Percentiles rank a stretch among this genome's conserved stretches.
Conservation (phyloP, 2,113 vertebrate species). For the Pteruthius melanotis region DNA sequence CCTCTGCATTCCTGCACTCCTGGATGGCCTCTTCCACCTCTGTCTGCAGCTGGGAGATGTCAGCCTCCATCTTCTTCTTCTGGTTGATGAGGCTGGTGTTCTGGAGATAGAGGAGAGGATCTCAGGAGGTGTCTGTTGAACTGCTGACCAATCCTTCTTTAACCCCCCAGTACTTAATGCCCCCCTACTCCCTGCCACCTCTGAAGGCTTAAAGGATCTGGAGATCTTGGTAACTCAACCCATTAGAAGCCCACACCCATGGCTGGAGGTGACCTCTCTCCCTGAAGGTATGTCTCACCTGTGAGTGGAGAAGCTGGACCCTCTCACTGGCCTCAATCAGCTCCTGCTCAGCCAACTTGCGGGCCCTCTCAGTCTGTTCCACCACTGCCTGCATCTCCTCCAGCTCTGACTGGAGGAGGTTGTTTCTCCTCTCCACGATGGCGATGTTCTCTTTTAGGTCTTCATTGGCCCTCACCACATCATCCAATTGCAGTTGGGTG, state of each 20-base stretch:
- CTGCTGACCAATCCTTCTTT: conserved; percentile 17
- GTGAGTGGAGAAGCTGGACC: conserved; percentile 88
- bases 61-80: conserved; percentile 82
- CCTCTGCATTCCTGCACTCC: conserved; percentile 44
- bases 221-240: not conserved
- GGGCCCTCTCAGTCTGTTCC: conserved; percentile 83
- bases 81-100: conserved; percentile 72
- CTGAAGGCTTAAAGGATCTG: not conserved
- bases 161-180: not conserved
- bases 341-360: conserved; percentile 86
- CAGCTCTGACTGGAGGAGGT: conserved; percentile 80
- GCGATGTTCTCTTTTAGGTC: conserved; percentile 83
- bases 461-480: conserved; percentile 67
- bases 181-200: not conserved
- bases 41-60: conserved; percentile 71
- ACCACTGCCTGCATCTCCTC: conserved; percentile 77
- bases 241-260: not conserved
- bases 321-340: conserved; percentile 83
- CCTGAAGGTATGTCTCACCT: conserved; percentile 61
- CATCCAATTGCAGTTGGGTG: conserved; percentile 81
- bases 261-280: not conserved
- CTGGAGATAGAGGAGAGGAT: not conserved
- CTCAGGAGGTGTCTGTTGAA: not conserved
- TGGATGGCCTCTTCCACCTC: conserved; percentile 80
- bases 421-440: conserved; percentile 78